Evolutionary conservation across 2,888 invertebrate genomes (phyloP), one percentile per base, ranked within the genome.

Genomic region (Rhimphoctona megacephalus): DNA sequence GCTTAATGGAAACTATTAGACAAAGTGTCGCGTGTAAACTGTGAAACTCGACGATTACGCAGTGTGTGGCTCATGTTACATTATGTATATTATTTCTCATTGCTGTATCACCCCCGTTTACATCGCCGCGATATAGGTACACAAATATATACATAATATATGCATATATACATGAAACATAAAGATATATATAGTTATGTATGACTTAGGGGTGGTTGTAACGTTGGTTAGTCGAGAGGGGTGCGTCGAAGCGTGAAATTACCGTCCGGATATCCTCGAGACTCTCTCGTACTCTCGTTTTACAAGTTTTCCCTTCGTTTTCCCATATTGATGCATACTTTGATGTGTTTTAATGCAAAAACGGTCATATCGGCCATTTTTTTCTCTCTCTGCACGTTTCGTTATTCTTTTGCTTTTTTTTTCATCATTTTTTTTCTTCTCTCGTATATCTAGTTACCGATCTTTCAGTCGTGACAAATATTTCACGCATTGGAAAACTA

Each of bases 201-300:
- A 84, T 81, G 81, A 81, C 74, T 78, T 74, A 52, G 64, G 77
- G 86, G 78, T 84, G 78, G 84, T 84, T 84, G 82, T 88, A 89
- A 89, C 87, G 90, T 90, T 90, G 92, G 93, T 92, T 92, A 93
- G 93, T 92, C 92, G 91, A 86, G 80, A 83, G 90, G 87, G 85
- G 91, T 89, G 93, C 92, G 91, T 90, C 92, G 92, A 90, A 92
- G 91, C 94, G 92, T 93, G 93, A 94, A 94, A 94, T 94, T 94
- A 93, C 92, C 92, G 90, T 89, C 89, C 89, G 89, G 91, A 89
- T 89, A 90, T 89, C 90, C 88, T 90, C 61, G 83, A 78, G 84
- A 88, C 74, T 83, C 81, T 79, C 81, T 67, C 81, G 39, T 74
- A 76, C 69, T 81, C 69, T 72, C 70, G 43, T 85, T 64, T 30